Evolutionary conservation across 1,140 invertebrate species (phyloP).

Genomic region (Steinernema feltiae): DNA sequence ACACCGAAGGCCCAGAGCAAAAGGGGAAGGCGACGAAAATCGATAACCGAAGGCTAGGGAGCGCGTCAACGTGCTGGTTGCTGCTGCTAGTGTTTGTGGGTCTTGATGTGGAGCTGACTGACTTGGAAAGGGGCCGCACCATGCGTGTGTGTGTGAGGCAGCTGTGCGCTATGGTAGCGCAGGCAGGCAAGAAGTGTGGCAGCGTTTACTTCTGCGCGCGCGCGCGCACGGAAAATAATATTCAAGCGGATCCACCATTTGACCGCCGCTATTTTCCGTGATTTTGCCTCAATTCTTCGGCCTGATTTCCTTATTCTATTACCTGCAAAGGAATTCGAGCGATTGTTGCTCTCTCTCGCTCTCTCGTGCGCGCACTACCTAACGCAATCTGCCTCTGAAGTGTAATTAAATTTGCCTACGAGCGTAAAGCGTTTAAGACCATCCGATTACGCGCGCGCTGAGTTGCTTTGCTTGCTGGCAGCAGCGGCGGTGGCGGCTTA

Average conservation of each 20-base stretch:
- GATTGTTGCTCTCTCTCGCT: too few species aligned
- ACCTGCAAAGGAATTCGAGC: too few species aligned
- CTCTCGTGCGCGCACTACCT: too few species aligned
- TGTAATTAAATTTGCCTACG: neutral
- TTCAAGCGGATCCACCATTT: neutral
- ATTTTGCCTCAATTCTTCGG: too few species aligned
- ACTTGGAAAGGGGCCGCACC: conserved; percentile 13
- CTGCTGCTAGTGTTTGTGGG: conserved; percentile 13
- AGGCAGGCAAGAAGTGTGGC: neutral
- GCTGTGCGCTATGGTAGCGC: conserved; percentile 14
- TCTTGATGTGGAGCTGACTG: neutral
- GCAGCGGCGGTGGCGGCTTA: neutral
- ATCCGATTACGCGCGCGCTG: neutral
- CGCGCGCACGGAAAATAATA: neutral
- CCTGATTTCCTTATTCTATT: too few species aligned
- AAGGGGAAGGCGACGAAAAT: neutral
- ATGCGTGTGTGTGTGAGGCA: conserved; percentile 11
- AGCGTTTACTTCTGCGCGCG: too few species aligned
- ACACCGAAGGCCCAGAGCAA: conserved; percentile 8
- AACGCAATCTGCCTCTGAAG: neutral
- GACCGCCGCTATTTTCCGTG: neutral
- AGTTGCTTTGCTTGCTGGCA: too few species aligned
- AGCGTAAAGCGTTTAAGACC: neutral
- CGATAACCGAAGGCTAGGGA: conserved; percentile 9
- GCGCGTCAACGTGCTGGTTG: conserved; percentile 6